phyloP scores from a whole-genome alignment of 1,140 invertebrate genomes.

The Mizuhopecten yessoensis region DNA sequence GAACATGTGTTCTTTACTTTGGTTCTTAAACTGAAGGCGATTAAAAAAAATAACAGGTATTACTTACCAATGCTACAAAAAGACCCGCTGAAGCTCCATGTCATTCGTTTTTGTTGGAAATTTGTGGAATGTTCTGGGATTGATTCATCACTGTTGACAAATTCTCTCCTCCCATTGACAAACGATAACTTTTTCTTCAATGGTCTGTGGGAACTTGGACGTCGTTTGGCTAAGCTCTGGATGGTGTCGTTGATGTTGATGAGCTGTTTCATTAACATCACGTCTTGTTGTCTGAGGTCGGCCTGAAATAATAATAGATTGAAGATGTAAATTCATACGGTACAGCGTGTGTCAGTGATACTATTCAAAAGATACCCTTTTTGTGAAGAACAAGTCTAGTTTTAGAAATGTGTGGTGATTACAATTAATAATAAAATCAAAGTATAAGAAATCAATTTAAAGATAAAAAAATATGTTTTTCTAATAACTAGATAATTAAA shows the following conservation, averaged over 20 bases:
- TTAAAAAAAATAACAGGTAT: not conserved
- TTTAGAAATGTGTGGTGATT: too few species aligned
- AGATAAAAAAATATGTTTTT: too few species aligned
- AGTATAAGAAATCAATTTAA: too few species aligned
- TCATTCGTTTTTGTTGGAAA: not conserved
- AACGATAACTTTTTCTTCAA: not conserved
- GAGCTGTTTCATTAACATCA: slow-evolving; percentile 67
- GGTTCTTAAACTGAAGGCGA: too few species aligned
- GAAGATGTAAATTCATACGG: too few species aligned
- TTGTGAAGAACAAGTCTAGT: too few species aligned
- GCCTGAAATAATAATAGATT: slow-evolving; percentile 48
- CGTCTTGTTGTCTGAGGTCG: slow-evolving; percentile 62
- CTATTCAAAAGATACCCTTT: too few species aligned
- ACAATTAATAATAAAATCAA: too few species aligned
- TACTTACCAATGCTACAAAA: not conserved
- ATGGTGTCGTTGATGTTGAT: slow-evolving; percentile 63
- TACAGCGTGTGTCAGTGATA: too few species aligned
- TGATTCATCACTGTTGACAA: not conserved
- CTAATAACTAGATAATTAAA: too few species aligned
- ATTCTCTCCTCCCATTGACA: not conserved
- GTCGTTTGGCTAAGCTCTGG: slow-evolving; percentile 53
- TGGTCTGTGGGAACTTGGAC: not conserved
- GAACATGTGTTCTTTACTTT: too few species aligned
- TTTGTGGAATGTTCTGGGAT: not conserved
- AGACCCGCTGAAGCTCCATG: not conserved